Evolutionary conservation across 2,113 vertebrate genomes (phyloP).

Genomic region (Eira barbara): DNA sequence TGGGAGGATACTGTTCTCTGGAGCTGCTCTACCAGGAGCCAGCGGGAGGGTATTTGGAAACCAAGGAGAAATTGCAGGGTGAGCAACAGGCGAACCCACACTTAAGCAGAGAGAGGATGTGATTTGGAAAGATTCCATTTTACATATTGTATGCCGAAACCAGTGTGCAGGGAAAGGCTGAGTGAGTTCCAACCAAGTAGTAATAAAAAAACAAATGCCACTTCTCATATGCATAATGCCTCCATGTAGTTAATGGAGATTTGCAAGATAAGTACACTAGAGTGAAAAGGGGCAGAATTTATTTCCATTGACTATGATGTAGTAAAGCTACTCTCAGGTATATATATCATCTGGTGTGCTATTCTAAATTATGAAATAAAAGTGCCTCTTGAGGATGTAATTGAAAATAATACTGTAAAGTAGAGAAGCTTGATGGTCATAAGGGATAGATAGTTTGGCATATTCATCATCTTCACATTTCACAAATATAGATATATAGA

Average conservation of each 20-base stretch:
- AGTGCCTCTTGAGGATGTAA: slow-evolving; percentile 16
- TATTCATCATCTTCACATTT: slow-evolving; percentile 33
- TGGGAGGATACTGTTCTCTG: slow-evolving; percentile 33
- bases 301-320: slow-evolving; percentile 46
- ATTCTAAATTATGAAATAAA: slow-evolving; percentile 67
- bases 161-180: slow-evolving; percentile 36
- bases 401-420: slow-evolving; percentile 59
- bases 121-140: slow-evolving; percentile 71
- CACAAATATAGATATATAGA: slow-evolving; percentile 32
- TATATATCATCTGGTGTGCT: slow-evolving; percentile 53
- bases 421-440: slow-evolving; percentile 47
- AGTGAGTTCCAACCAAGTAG: slow-evolving; percentile 62
- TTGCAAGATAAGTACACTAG: slow-evolving; percentile 55
- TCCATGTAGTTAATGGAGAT: slow-evolving; percentile 34
- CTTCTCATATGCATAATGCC: slow-evolving; percentile 34
- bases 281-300: slow-evolving; percentile 48
- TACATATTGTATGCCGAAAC: slow-evolving; percentile 47
- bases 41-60: slow-evolving; percentile 40
- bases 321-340: slow-evolving; percentile 40
- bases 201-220: slow-evolving; percentile 59
- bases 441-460: slow-evolving; percentile 12
- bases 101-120: slow-evolving; percentile 62
- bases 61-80: slow-evolving; percentile 70
- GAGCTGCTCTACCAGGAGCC: slow-evolving; percentile 62
- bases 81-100: slow-evolving; percentile 63